Base-by-base conservation (phyloP, 2,888 invertebrate genomes). In the Hirtodrosophila histrioides region DNA sequence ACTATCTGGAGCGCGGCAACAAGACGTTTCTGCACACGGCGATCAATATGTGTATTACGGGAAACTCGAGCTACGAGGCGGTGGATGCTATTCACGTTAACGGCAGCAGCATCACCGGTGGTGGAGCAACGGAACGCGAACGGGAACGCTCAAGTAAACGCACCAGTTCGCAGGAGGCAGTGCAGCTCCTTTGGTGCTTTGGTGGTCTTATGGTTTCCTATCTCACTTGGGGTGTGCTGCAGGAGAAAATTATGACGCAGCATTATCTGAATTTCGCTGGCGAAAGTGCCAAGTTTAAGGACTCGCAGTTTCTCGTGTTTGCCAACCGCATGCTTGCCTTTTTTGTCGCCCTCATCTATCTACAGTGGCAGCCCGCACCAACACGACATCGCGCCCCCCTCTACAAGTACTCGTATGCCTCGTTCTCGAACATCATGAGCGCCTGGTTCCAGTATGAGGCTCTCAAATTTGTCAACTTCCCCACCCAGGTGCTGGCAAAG, bases 391-490 rank as follows among this genome's bases (percentile, higher is more conserved):
- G 94, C 24, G 96, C 97, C 54, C 99, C 99, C 0, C 93, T 98
- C 9, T 98, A 97, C 92, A 97, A 98, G 92, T 99, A 98, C 92
- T 96, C 96, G 0, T 99, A 95, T 93, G 98, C 98, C 89, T 97
- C 99, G 3, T 95, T 99, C 87, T 98, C 98, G 11, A 99, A 99
- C 92, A 97, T 99, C 73, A 94, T 99, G 94, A 98, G 98, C 90
- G 98, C 98, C 46, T 99, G 99, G 99, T 99, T 98, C 92, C 99
- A 99, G 92, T 99, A 99, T 91, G 99, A 99, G 92, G 99, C 99
- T 23, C 93, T 99, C 44, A 99, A 99, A 92, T 99, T 96, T 92
- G 98, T 99, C 87, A 98, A 97, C 89, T 99, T 99, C 91, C 99
- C 99, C 2, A 98, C 98, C 46, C 99, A 99, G 94, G 97, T 97